phyloP scores from a whole-genome alignment of 2,888 invertebrate species.

The Punctoribates punctum region DNA sequence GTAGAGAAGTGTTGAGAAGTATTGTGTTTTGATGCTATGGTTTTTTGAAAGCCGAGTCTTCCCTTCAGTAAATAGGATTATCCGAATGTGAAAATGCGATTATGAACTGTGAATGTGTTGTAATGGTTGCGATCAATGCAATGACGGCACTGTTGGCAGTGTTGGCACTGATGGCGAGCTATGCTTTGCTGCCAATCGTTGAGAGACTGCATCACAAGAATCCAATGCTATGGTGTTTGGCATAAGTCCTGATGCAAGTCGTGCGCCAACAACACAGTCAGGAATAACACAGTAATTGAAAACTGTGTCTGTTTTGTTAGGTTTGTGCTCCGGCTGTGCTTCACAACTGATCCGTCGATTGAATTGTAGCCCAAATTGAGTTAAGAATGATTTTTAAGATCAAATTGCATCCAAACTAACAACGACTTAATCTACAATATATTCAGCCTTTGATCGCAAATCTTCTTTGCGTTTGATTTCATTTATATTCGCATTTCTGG shows the following conservation, averaged over 20 bases:
- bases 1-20: too few species aligned
- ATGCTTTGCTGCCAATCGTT: neutral
- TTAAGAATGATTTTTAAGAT: slow-evolving; percentile 31
- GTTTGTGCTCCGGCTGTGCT: neutral
- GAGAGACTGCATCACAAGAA: too few species aligned
- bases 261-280: slow-evolving; percentile 14
- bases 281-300: slow-evolving; percentile 16
- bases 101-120: slow-evolving; percentile 21
- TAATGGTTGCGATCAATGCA: neutral
- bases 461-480: slow-evolving; percentile 7
- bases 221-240: neutral
- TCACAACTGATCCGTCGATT: slow-evolving; percentile 12
- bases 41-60: slow-evolving; percentile 15
- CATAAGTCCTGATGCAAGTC: slow-evolving; percentile 14
- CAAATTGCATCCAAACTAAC: slow-evolving; percentile 1
- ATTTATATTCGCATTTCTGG: neutral
- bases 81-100: slow-evolving; percentile 21
- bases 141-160: neutral
- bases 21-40: slow-evolving; percentile 18
- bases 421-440: slow-evolving; percentile 3
- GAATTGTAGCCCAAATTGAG: slow-evolving; percentile 15
- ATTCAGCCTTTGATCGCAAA: slow-evolving; percentile 27
- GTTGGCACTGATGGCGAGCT: neutral
- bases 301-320: neutral
- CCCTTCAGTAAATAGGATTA: slow-evolving; percentile 25